Evolutionary conservation across 2,113 vertebrate species (phyloP).

Genomic region (Pterocles gutturalis): DNA sequence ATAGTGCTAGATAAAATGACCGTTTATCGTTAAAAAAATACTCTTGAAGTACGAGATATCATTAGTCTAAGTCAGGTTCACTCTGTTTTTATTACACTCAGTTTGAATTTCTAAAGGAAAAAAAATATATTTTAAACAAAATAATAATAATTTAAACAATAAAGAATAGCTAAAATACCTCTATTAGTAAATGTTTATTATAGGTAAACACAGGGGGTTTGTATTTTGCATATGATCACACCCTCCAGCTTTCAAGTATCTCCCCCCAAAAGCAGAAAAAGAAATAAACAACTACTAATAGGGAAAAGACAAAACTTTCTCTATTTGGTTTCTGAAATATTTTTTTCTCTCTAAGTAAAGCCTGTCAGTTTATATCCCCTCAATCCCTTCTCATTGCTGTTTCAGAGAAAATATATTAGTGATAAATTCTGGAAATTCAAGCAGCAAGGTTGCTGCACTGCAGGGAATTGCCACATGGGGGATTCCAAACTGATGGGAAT

Average conservation of each 20-base stretch:
- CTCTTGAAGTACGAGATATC: neutral
- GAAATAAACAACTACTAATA: neutral
- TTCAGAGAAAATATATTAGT: neutral
- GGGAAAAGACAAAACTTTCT: neutral
- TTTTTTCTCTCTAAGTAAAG: neutral
- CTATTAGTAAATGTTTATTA: neutral
- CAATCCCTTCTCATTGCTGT: neutral
- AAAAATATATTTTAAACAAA: neutral
- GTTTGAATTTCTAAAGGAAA: neutral
- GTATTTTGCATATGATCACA: neutral
- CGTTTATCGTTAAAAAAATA: neutral
- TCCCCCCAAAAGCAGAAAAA: neutral
- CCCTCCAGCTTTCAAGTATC: neutral
- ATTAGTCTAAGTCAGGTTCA: neutral
- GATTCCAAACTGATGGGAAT: conserved; percentile 37
- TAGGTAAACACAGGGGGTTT: neutral
- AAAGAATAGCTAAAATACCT: neutral
- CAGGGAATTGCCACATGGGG: conserved; percentile 57
- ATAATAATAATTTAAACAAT: neutral
- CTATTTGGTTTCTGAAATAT: neutral
- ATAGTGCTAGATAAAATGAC: neutral
- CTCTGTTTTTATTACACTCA: neutral
- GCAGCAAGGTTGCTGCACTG: neutral
- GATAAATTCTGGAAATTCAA: neutral
- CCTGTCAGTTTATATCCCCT: neutral